Evolutionary conservation across 1,140 invertebrate genomes (phyloP).

Genomic region (Leptestheria dahalacensis): DNA sequence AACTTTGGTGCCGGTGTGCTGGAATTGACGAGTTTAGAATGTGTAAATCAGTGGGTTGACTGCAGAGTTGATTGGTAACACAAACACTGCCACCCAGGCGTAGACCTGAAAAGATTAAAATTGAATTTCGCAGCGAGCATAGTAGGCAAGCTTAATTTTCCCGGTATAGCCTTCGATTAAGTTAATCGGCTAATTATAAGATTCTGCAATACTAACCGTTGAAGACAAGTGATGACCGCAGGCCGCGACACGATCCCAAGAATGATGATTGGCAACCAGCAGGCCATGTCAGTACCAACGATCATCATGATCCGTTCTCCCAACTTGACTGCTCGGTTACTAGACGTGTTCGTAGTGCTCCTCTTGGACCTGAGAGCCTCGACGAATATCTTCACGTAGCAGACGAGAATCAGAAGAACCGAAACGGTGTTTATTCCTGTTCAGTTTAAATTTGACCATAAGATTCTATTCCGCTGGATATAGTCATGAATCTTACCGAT

Average conservation of each 20-base stretch:
- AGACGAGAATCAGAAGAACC: constrained; percentile 35
- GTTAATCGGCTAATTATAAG: too few species aligned
- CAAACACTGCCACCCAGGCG: constrained; percentile 34
- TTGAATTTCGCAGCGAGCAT: too few species aligned
- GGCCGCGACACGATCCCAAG: constrained; percentile 34
- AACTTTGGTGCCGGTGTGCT: too few species aligned
- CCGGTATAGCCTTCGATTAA: too few species aligned
- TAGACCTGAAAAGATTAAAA: too few species aligned
- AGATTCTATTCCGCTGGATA: too few species aligned
- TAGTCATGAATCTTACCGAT: constrained; percentile 34
- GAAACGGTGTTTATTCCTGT: constrained; percentile 37
- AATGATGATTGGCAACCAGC: constrained; percentile 39
- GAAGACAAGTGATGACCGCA: constrained; percentile 7
- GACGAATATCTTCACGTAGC: constrained; percentile 40
- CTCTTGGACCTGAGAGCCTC: constrained; percentile 34
- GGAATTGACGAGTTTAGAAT: not conserved
- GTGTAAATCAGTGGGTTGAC: constrained; percentile 34
- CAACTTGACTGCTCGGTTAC: constrained; percentile 32
- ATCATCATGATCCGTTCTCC: constrained; percentile 38
- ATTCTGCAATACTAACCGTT: too few species aligned
- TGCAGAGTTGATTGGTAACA: constrained; percentile 33
- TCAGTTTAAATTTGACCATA: too few species aligned
- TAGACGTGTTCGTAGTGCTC: constrained; percentile 24
- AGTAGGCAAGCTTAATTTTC: too few species aligned
- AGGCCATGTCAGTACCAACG: constrained; percentile 39